Conservation (phyloP, 1,140 invertebrate species). For the Paraescarpia echinospica region DNA sequence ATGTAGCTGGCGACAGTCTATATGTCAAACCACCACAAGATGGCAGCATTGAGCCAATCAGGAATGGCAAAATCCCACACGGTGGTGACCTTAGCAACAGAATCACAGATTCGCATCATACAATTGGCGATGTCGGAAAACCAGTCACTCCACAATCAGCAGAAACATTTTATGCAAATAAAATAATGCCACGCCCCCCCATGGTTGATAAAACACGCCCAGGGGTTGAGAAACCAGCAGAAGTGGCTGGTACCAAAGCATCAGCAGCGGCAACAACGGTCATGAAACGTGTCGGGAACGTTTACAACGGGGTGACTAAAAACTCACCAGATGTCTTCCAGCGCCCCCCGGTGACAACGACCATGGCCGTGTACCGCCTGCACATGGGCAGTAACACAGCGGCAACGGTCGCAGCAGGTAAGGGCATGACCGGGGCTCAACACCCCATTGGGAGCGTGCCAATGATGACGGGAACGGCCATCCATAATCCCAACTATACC, state of each 20-base stretch:
- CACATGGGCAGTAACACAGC: slow-evolving; percentile 6
- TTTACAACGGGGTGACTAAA: neutral
- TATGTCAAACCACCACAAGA: neutral
- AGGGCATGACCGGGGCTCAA: slow-evolving; percentile 19
- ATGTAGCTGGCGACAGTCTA: neutral
- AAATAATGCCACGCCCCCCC: neutral
- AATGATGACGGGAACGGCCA: slow-evolving; percentile 2
- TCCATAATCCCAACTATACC: slow-evolving; percentile 49
- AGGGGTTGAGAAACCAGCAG: neutral
- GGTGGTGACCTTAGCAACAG: neutral
- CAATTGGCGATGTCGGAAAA: neutral
- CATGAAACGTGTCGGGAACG: neutral
- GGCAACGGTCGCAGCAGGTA: slow-evolving; percentile 30
- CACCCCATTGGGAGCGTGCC: neutral
- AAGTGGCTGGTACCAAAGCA: neutral
- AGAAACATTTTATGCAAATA: slow-evolving; percentile 5
- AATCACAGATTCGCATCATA: neutral
- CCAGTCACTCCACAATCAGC: neutral
- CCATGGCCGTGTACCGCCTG: neutral
- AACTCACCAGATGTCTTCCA: neutral
- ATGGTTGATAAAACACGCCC: neutral
- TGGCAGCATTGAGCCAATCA: neutral
- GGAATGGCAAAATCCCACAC: neutral
- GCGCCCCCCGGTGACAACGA: neutral
- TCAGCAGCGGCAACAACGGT: neutral